These are phyloP conservation scores for Pherbina coryleti DNA, from an alignment of 2,888 invertebrate species.

Conservation along the genomic window DNA sequence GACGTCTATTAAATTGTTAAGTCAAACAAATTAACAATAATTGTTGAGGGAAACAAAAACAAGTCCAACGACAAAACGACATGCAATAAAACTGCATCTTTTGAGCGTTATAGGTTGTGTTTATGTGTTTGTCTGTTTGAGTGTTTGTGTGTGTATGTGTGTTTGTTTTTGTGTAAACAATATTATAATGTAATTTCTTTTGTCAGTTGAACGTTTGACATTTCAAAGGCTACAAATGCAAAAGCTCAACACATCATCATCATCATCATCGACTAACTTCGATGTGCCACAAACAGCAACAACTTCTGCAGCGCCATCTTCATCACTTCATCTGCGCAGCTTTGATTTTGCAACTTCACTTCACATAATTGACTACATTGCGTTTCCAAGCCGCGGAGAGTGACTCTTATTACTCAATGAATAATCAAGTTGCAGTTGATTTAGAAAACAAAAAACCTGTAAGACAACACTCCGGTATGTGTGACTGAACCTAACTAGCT, in stretches of 20 bases:
- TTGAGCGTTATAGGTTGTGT: too few relatives aligned
- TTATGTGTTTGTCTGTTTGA: too few relatives aligned
- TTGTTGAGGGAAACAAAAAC: background rate
- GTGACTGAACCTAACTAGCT: background rate
- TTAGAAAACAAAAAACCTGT: conserved; percentile 1
- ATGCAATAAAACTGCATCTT: too few relatives aligned
- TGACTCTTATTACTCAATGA: conserved; percentile 23
- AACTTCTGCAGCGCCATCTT: background rate
- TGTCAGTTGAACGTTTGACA: conserved; percentile 44
- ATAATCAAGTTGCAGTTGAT: conserved; percentile 1
- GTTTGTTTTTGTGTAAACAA: conserved; percentile 13
- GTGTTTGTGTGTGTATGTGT: too few relatives aligned
- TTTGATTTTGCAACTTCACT: conserved; percentile 10
- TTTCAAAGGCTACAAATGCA: conserved; percentile 38
- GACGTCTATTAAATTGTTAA: conserved; percentile 22
- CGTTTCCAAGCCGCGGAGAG: background rate
- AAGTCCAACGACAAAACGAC: too few relatives aligned
- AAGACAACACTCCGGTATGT: conserved; percentile 1
- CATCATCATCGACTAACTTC: too few relatives aligned
- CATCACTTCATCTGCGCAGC: background rate
- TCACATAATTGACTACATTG: conserved; percentile 11
- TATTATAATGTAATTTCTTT: conserved; percentile 10
- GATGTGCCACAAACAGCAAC: background rate
- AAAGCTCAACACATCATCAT: conserved; percentile 9
- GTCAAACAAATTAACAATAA: conserved; percentile 1